Base-by-base conservation (phyloP, 2,797 vertebrate species). In the Pogoniulus pusillus region DNA sequence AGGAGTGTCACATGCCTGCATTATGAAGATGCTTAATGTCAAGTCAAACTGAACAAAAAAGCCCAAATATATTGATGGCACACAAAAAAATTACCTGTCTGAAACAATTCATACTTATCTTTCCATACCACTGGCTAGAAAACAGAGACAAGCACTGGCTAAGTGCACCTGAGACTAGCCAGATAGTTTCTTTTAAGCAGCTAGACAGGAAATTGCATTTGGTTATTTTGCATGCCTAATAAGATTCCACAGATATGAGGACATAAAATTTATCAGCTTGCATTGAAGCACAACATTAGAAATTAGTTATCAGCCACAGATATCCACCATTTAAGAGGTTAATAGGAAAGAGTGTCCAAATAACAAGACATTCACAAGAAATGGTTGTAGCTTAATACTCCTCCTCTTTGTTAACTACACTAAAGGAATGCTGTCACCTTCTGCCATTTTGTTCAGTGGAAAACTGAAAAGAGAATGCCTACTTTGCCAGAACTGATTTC, bases 401-500 rank as follows among this genome's bases (percentile, higher is more conserved):
- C 90, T 70, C 64, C 80, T 74, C 76, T 63, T 74, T 79, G 57
- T 73, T 90, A 86, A 84, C 39, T 76, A 12, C 47, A 45, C 58
- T 79, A 68, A 75, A 37, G 64, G 79, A 90, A 86, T 58, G 54
- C 49, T 91, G 81, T 84, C 83, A 88, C 83, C 72, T 91, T 57
- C 75, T 87, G 81, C 88, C 65, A 62, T 84, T 86, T 91, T 91
- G 32, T 58, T 93, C 39, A 57, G 54, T 49, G 72, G 63, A 63
- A 85, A 70, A 76, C 32, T 9, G 57, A 80, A 94, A 82, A 30
- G 90, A 90, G 68, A 82, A 90, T 35, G 68, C 53, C 41, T 80
- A 35, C 45, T 86, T 62, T 87, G 65, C 65, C 84, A 93, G 69
- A 93, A 68, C 18, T 69, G 24, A 82, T 94, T 93, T 91, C 69